Base-by-base conservation (phyloP, 1,140 invertebrate genomes). In the Planococcus citri region DNA sequence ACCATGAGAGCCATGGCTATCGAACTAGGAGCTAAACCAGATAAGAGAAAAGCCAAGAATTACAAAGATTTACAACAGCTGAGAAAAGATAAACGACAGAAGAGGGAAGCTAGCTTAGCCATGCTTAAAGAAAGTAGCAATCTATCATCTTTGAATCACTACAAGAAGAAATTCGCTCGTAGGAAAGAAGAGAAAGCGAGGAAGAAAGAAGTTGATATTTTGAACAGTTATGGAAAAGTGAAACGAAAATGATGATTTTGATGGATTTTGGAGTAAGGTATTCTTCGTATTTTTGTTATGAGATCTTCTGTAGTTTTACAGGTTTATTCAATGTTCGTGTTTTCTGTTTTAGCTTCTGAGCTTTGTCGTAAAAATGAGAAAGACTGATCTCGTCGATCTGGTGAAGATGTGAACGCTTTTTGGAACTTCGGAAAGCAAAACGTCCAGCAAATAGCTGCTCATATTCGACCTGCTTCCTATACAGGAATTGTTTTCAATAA, bases 41-140 rank as follows among this genome's bases (percentile, higher is more conserved):
- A 22, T 1, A 64, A 64, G 20, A 64, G 24, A 25, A 24, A 27
- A 14, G 10, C 1, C 60, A 24, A 27, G 10, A 64, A 64, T 64
- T 64, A 64, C 25, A 64, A 64, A 25, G 60, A 25, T 25, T 64
- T 64, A 64, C 21, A 64, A 64, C 22, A 64, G 20, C 10, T 64
- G 21, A 24, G 60, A 25, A 64, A 64, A 64, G 3, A 25, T 2
- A 10, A 64, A 64, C 9, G 22, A 4, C 2, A 22, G 1, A 24
- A 27, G 24, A 10, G 60, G 24, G 60, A 25, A 25, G 60, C 9
- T 24, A 24, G 22, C 1, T 21, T 64, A 2, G 20, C 9, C 3
- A 64, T 25, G 60, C 22, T 64, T 2, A 64, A 64, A 25, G 60
- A 64, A 64, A 64, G 60, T 25, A 25, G 60, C 17, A 64, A 64